A percentile compares a stretch with the other conserved stretches of the same genome.
phyloP scores from a whole-genome alignment of 2,888 invertebrate genomes.

The Perithous albicinctus region DNA sequence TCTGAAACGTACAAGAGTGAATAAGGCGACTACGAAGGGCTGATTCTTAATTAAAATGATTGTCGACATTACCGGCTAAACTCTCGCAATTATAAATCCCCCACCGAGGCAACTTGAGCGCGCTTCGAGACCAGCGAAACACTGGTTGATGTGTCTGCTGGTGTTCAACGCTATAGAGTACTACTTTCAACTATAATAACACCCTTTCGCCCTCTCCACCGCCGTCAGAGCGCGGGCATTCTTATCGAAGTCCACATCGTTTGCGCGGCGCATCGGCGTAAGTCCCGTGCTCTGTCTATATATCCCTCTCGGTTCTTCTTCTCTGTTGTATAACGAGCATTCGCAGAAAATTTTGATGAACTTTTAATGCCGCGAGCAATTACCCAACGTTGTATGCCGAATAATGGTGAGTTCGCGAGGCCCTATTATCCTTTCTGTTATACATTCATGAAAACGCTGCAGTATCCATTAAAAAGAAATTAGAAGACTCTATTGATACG shows the following conservation, averaged over 20 bases:
- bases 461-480: constrained; percentile 27
- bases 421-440: constrained; percentile 26
- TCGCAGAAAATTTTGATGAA: constrained; percentile 75
- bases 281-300: constrained; percentile 26
- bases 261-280: constrained; percentile 51
- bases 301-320: too few species aligned
- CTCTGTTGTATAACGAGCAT: constrained; percentile 49
- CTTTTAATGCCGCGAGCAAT: constrained; percentile 64
- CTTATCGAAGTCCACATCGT: constrained; percentile 79
- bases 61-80: constrained; percentile 81
- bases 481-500: constrained; percentile 19
- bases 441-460: constrained; percentile 6
- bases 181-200: constrained; percentile 78
- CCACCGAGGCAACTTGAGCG: constrained; percentile 61
- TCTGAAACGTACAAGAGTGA: constrained; percentile 7
- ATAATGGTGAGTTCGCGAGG: constrained; percentile 29
- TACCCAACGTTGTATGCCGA: constrained; percentile 39
- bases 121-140: constrained; percentile 66
- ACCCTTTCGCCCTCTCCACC: constrained; percentile 76
- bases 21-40: constrained; percentile 60
- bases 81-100: constrained; percentile 80
- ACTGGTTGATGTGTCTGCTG: constrained; percentile 76
- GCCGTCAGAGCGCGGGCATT: constrained; percentile 67
- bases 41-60: constrained; percentile 82
- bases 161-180: constrained; percentile 75